Evolutionary conservation across 2,113 vertebrate genomes (phyloP).

Genomic region (Puma concolor): DNA sequence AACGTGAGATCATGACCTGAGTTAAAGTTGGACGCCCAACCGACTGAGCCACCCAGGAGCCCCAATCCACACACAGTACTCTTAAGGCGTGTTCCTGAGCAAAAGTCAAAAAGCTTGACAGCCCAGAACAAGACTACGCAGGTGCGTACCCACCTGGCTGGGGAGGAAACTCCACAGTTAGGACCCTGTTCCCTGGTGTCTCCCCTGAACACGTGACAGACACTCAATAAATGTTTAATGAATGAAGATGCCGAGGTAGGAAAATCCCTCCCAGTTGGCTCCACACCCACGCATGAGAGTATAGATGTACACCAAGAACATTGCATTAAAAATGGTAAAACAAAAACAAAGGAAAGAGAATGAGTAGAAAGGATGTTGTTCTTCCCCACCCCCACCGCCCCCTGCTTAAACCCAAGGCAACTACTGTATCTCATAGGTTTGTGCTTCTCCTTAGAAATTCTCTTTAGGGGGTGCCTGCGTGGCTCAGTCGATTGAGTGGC

Average conservation of each 20-base stretch:
- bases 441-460: neutral
- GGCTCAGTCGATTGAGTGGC: no score
- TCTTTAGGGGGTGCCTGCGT: neutral
- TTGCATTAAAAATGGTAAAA: neutral
- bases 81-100: neutral
- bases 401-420: neutral
- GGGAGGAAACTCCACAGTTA: neutral
- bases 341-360: neutral
- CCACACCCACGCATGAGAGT: neutral
- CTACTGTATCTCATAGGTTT: neutral
- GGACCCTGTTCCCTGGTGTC: neutral
- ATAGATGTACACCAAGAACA: rapidly evolving
- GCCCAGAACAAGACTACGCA: neutral
- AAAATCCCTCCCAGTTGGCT: neutral
- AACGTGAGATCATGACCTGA: no score
- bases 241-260: neutral
- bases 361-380: neutral
- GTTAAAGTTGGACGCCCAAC: no score
- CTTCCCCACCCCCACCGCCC: no score
- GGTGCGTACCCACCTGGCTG: neutral
- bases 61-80: neutral
- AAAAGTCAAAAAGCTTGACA: neutral
- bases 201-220: neutral
- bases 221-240: neutral
- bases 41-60: no score